These are phyloP conservation scores for Eulithis testata DNA, from an alignment of 2,888 invertebrate genomes.

Conservation along the genomic window DNA sequence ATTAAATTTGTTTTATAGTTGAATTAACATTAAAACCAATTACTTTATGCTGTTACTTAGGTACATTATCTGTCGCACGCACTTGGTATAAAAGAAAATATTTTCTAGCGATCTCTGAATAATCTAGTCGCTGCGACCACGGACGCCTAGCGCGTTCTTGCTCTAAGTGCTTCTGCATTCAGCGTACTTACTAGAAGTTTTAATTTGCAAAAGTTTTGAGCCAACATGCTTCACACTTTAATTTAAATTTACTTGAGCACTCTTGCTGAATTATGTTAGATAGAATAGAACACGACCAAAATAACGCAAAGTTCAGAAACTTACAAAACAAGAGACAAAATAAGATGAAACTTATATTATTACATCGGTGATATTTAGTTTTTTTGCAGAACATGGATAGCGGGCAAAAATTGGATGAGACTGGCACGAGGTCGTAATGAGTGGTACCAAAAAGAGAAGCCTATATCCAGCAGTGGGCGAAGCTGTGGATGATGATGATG, in stretches of 20 bases:
- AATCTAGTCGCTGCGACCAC: too few species aligned
- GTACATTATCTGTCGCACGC: too few species aligned
- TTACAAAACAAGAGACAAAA: constrained; percentile 21
- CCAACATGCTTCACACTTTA: constrained; percentile 27
- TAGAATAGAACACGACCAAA: constrained; percentile 23
- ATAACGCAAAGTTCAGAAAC: constrained; percentile 21
- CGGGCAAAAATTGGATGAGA: too few species aligned
- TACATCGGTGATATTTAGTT: constrained; percentile 1
- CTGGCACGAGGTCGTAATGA: too few species aligned
- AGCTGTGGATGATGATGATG: too few species aligned
- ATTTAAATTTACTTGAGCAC: constrained; percentile 32
- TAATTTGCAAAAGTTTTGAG: constrained; percentile 23
- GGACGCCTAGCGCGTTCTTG: not conserved
- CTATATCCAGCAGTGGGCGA: too few species aligned
- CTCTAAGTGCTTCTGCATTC: constrained; percentile 18
- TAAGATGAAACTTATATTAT: constrained; percentile 2
- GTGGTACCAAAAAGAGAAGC: too few species aligned
- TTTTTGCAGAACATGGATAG: too few species aligned
- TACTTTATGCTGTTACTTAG: too few species aligned
- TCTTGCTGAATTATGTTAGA: constrained; percentile 22
- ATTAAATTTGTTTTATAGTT: not conserved
- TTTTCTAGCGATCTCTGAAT: too few species aligned
- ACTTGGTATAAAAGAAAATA: too few species aligned
- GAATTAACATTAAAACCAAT: too few species aligned
- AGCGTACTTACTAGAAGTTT: constrained; percentile 23